Evolutionary conservation across 2,113 vertebrate species (phyloP), one percentile per base, ranked within the genome.

Genomic region (Actenoides hombroni): DNA sequence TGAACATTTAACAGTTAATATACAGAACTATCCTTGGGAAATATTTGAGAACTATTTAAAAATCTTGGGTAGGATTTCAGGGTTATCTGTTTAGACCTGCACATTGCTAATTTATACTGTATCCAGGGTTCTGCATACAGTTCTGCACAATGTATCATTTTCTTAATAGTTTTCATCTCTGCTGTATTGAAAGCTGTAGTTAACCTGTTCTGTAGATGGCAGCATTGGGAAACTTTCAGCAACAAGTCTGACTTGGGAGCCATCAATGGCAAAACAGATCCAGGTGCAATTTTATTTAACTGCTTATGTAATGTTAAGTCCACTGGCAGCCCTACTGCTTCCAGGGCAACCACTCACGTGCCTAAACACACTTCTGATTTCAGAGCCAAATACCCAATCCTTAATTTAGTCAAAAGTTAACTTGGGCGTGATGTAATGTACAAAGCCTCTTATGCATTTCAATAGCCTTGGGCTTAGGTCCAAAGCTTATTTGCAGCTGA

Each of bases 181-280:
- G 40, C 49, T n/a, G 3, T 14, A 7, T 44, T 54, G 48, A 39
- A 82, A 84, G 79, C 91, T 82, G 81, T 70, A 25, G 40, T 82
- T 24, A 42, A 3, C 15, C 8, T 57, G 3, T 31, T 95, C 98
- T 97, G 90, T 78, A 98, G 98, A 78, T 97, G 97, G 96, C 96
- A 97, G 97, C 94, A 97, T 89, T 97, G 95, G 94, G 95, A 95
- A 97, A 29, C 70, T 68, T 86, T 87, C 25, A 80, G 74, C 83
- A 71, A 13, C 67, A 78, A 92, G 57, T 89, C 48, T 68, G 44
- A 65, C n/a, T 75, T 2, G 37, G n/a, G 75, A 40, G 7, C 20
- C 11, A 6, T 26, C 7, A 8, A 9, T 2, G 12, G 42, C 35
- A 24, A 35, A 85, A 54, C 4, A 0, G 13, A 31, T 33, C 24